Base-by-base conservation (phyloP, 2,797 vertebrate genomes). In the Poeciliopsis presidionis region DNA sequence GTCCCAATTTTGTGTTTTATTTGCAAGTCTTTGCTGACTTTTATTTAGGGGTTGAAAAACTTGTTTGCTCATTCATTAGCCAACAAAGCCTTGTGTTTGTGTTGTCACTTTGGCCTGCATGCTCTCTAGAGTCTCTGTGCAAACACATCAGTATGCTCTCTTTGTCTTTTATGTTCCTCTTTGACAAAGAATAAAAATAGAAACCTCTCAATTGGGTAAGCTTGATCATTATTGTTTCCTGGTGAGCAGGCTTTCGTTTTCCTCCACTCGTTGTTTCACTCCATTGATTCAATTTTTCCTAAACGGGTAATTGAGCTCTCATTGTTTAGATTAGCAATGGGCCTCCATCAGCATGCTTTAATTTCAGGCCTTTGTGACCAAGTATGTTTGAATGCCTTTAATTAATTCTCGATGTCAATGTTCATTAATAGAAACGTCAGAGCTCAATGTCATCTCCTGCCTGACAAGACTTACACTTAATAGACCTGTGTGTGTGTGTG, bases 181-280 rank as follows among this genome's bases (percentile, higher is more conserved):
- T 87, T 90, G 84, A 88, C 84, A 70, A 83, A 75, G 39, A 86
- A 41, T 84, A 91, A 85, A 93, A 93, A 90, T 85, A 89, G 77
- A 87, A 89, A 87, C 77, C 80, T 85, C 3, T 3, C 84, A 80
- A 72, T 86, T 77, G 85, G 90, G 76, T 80, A 74, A 84, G 67
- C 63, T 80, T 74, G 79, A 84, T 78, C 84, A 70, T 71, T 89
- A 71, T 76, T 79, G 74, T 72, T 73, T 33, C 30, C 72, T 61
- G 39, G 7, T 74, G 57, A 59, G 70, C 39, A 41, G 12, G 43
- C 16, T 30, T 41, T 30, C 22, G 30, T 55, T 65, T 53, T 18
- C 12, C 33, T 79, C 47, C 59, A 49, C 75, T 81, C 76, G 67
- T 89, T 86, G 83, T 92, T 88, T 86, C 72, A 81, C 82, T 88